phyloP scores from a whole-genome alignment of 30 jellyfish, hydroid and myxozoan genomes.

The Turritopsis rubra region DNA sequence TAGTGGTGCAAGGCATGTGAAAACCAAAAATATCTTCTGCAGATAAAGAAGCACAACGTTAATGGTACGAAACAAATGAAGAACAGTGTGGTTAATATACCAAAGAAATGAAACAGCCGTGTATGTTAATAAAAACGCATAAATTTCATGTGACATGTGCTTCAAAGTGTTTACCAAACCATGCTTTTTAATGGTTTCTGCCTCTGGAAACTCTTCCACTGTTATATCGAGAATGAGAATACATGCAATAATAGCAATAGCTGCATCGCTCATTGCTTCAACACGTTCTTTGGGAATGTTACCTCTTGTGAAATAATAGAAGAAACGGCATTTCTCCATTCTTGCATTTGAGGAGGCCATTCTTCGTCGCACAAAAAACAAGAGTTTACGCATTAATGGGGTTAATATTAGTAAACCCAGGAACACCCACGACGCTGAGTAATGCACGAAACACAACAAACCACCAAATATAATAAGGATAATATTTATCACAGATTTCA shows the following conservation, averaged over 20 bases:
- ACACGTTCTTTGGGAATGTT: conserved; percentile 36
- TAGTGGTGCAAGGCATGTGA: conserved; percentile 22
- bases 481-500: conserved; percentile 2
- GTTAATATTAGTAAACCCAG: conserved; percentile 15
- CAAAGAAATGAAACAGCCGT: conserved; percentile 23
- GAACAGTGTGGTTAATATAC: conserved; percentile 30
- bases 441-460: conserved; percentile 6
- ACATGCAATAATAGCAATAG: conserved; percentile 38
- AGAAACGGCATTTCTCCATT: conserved; percentile 20
- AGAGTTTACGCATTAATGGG: conserved; percentile 21
- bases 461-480: conserved; percentile 21
- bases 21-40: conserved; percentile 26
- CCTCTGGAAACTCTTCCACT: conserved; percentile 24
- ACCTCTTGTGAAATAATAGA: conserved; percentile 25
- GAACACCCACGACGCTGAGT: conserved; percentile 25
- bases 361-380: conserved; percentile 19
- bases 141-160: conserved; percentile 20
- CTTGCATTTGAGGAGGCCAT: background rate
- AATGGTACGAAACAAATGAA: conserved; percentile 26
- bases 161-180: conserved; percentile 11
- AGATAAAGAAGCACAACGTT: conserved; percentile 25
- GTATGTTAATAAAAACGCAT: conserved; percentile 9
- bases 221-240: conserved; percentile 29
- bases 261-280: conserved; percentile 39
- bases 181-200: conserved; percentile 4